Conservation (phyloP, 2,113 vertebrate species). For the Mormyrus iriodes region DNA sequence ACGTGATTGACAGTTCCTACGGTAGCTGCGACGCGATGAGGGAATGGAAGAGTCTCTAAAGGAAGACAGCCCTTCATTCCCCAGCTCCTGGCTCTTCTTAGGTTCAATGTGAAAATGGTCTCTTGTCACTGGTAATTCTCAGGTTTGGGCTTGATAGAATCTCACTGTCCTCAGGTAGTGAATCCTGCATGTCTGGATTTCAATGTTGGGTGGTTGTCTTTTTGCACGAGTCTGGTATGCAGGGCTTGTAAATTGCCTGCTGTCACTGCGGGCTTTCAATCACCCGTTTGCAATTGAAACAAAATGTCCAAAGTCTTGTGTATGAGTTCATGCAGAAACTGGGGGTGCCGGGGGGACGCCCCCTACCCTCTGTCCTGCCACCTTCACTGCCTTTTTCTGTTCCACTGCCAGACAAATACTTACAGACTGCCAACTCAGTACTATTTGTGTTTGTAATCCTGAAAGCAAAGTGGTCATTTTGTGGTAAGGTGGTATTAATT, state of each 20-base stretch:
- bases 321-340: slow-evolving; percentile 12
- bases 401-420: neutral
- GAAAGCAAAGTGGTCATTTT: slow-evolving; percentile 48
- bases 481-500: slow-evolving; percentile 44
- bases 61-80: neutral
- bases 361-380: neutral
- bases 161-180: neutral
- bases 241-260: neutral
- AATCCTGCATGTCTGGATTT: neutral
- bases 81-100: neutral
- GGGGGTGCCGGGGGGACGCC: neutral
- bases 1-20: neutral
- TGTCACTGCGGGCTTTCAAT: neutral
- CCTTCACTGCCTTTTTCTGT: neutral
- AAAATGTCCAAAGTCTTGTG: neutral
- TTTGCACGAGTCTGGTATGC: neutral
- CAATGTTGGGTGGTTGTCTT: neutral
- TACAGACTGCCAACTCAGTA: neutral
- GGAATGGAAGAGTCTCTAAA: neutral
- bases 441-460: slow-evolving; percentile 30
- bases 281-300: neutral
- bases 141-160: neutral
- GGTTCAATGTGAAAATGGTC: neutral
- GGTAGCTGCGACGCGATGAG: neutral
- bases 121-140: neutral